Percentiles rank a stretch among this genome's conserved stretches.
Evolutionary conservation across 2,113 vertebrate genomes (phyloP).

Genomic region (Gopherus flavomarginatus): DNA sequence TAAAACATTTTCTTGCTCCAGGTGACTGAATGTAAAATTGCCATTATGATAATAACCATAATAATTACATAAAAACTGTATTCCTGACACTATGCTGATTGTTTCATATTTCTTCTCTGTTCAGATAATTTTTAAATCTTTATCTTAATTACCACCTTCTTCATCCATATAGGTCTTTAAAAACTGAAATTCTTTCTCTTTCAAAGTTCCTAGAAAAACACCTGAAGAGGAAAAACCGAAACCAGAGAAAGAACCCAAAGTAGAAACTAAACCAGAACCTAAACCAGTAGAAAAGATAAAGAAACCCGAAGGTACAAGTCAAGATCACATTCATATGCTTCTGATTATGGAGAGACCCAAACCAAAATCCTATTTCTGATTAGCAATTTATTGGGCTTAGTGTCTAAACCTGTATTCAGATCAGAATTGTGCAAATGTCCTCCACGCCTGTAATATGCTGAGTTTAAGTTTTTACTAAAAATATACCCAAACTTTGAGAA

Average conservation of each 20-base stretch:
- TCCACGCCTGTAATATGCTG: not conserved
- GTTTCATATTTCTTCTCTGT: conserved; percentile 21
- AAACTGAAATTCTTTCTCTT: conserved; percentile 78
- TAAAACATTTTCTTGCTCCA: not conserved
- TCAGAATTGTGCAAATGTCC: not conserved
- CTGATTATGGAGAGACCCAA: not conserved
- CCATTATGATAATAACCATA: not conserved
- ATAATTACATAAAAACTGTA: not conserved
- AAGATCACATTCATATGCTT: conserved; percentile 37
- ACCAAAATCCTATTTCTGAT: not conserved
- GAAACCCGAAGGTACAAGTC: conserved; percentile 82
- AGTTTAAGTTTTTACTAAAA: not conserved
- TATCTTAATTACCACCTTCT: conserved; percentile 24
- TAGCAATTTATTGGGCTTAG: not conserved
- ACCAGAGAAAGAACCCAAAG: conserved; percentile 80
- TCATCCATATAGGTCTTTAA: conserved; percentile 59
- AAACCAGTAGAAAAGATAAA: conserved; percentile 84
- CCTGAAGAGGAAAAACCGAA: conserved; percentile 83
- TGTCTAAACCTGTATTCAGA: not conserved
- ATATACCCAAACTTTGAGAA: not conserved
- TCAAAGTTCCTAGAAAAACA: conserved; percentile 83
- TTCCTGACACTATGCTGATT: not conserved
- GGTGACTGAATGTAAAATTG: not conserved
- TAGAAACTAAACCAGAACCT: conserved; percentile 80
- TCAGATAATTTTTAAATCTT: conserved; percentile 5